Evolutionary conservation across 2,888 invertebrate genomes (phyloP).

Genomic region (Notodonta ziczac): DNA sequence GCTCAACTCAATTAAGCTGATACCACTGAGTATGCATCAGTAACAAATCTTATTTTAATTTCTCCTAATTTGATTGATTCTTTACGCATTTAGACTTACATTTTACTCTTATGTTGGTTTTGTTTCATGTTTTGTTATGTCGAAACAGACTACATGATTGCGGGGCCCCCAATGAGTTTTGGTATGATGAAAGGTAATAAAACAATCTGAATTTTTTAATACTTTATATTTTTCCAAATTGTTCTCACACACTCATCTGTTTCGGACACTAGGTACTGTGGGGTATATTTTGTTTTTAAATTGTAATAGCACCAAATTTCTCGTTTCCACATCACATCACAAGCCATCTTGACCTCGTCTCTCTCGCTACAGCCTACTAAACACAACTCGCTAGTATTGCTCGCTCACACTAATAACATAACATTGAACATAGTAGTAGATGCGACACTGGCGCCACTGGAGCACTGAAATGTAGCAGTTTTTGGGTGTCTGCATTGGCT

Average conservation of each 20-base stretch:
- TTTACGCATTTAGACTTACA: constrained; percentile 83
- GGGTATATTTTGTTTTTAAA: constrained; percentile 58
- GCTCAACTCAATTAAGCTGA: background rate
- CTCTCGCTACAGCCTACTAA: constrained; percentile 68
- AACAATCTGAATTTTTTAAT: constrained; percentile 64
- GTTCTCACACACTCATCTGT: constrained; percentile 68
- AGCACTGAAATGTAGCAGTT: too few relatives aligned
- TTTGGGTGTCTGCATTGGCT: too few relatives aligned
- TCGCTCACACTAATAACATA: constrained; percentile 45
- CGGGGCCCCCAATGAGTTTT: constrained; percentile 93
- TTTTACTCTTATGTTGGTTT: constrained; percentile 88
- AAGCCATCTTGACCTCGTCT: constrained; percentile 51
- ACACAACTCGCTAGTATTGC: constrained; percentile 61
- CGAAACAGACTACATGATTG: constrained; percentile 88
- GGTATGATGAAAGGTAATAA: constrained; percentile 94
- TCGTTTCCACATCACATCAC: constrained; percentile 73
- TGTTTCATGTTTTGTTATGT: constrained; percentile 90
- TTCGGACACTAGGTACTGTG: constrained; percentile 74
- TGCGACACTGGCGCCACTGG: too few relatives aligned
- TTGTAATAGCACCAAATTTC: constrained; percentile 66
- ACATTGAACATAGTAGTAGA: constrained; percentile 3
- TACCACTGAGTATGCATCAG: constrained; percentile 58
- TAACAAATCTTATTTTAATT: constrained; percentile 59
- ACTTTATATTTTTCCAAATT: constrained; percentile 71
- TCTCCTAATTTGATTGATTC: constrained; percentile 56